Conservation (phyloP, 2,888 invertebrate species). For the Drosophila merina region DNA sequence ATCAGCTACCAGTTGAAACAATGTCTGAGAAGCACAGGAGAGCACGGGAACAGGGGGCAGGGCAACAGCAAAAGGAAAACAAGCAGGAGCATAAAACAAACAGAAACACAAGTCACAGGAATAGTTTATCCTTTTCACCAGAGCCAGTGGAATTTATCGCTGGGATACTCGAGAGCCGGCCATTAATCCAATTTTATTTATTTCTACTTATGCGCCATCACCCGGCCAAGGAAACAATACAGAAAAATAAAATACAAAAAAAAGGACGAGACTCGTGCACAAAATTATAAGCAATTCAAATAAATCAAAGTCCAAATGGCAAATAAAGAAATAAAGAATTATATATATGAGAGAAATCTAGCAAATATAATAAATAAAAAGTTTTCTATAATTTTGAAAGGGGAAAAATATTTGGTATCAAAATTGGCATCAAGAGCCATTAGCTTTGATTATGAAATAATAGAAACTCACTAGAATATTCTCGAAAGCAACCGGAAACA, state of each 20-base stretch:
- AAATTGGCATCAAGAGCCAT: no score
- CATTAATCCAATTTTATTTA: constrained; percentile 77
- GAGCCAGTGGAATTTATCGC: constrained; percentile 64
- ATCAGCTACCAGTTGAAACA: constrained; percentile 9
- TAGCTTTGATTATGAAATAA: no score
- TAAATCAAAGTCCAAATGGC: constrained; percentile 75
- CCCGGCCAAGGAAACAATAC: not conserved
- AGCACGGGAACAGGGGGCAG: no score
- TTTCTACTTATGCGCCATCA: constrained; percentile 65
- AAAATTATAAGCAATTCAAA: constrained; percentile 77
- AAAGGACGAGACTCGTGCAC: constrained; percentile 52
- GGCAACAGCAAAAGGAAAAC: not conserved
- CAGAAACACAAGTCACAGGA: not conserved
- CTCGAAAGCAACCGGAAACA: no score
- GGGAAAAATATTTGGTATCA: no score
- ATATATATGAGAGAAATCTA: not conserved
- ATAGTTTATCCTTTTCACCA: constrained; percentile 45
- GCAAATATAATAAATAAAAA: not conserved
- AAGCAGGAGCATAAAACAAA: not conserved
- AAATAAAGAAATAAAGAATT: constrained; percentile 42
- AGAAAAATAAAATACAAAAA: not conserved
- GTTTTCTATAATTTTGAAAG: no score
- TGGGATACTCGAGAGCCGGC: constrained; percentile 61
- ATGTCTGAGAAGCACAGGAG: not conserved
- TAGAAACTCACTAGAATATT: no score